Base-by-base conservation (phyloP, 2,113 vertebrate genomes). In the Neopipo cinnamomea region DNA sequence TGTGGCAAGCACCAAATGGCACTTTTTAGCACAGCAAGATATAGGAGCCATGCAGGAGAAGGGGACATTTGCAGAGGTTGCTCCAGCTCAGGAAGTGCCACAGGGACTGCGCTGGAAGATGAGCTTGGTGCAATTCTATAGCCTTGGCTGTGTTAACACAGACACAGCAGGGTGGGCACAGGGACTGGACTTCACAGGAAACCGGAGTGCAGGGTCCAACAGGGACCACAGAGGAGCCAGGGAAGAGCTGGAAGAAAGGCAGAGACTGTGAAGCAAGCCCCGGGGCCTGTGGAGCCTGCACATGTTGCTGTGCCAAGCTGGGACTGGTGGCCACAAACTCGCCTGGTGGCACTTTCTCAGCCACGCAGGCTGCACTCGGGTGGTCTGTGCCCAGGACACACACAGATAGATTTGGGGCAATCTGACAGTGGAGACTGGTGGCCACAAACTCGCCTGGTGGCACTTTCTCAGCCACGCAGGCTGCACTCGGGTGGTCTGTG, bases 51-150 rank as follows among this genome's bases (percentile, higher is more conserved):
- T 3, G 53, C 6, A 58, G 74, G 33, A 19, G 13, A 53, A n/a
- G 23, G 21, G 24, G 17, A 19, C 1, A 5, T 22, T 9, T 49
- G 8, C 47, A 39, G 21, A 27, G 37, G 67, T 55, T 53, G 66
- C 61, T 33, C 28, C 4, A 11, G 71, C 24, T 86, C 50, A 31
- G 3, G 0, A 15, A n/a, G 44, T n/a, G 52, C 39, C 2, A 0
- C 11, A 33, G 42, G 39, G 16, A 37, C 8, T 0, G 0, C 37
- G 37, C 35, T 42, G 68, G 62, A 35, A 37, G 41, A 30, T 4
- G 9, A 72, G 24, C 30, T 65, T 0, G 0, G 44, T 37, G 28
- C 23, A 30, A 1, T 0, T 0, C 39, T n/a, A 20, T 4, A n/a
- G 39, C 52, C 71, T 28, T 18, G 49, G 23, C 46, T 79, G 24